Evolutionary conservation across 2,113 vertebrate genomes (phyloP).

Genomic region (Trogon surrucura): DNA sequence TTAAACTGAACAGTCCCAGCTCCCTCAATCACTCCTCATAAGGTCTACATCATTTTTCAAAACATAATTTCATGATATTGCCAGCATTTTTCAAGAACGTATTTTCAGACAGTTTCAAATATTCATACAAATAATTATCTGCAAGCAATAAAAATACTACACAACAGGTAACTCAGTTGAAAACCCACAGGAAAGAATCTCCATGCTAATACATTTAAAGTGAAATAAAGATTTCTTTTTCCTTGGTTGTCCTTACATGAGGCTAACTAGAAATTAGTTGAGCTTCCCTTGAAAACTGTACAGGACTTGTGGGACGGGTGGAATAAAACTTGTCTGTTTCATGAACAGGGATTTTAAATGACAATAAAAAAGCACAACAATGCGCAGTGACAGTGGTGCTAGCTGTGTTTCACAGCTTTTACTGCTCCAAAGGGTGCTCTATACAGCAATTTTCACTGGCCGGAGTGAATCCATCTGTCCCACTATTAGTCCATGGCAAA

Average conservation of each 20-base stretch:
- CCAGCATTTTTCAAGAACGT: background rate
- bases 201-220: background rate
- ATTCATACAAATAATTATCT: background rate
- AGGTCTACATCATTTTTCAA: background rate
- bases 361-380: background rate
- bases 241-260: background rate
- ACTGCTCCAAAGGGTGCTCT: background rate
- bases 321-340: background rate
- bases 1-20: too few species aligned
- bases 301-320: background rate
- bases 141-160: background rate
- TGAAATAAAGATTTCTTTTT: background rate
- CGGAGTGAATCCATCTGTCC: conserved; percentile 37
- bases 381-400: background rate
- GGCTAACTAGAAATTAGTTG: background rate
- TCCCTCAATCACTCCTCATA: too few species aligned
- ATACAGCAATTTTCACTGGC: background rate
- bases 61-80: background rate
- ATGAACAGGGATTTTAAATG: background rate
- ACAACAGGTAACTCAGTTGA: background rate
- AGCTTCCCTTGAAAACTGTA: background rate
- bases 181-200: background rate
- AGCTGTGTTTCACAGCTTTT: background rate
- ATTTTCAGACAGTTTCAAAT: background rate
- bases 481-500: conserved; percentile 3